Base-by-base conservation (phyloP, 2,888 invertebrate genomes). In the Stictocephala bisonia region DNA sequence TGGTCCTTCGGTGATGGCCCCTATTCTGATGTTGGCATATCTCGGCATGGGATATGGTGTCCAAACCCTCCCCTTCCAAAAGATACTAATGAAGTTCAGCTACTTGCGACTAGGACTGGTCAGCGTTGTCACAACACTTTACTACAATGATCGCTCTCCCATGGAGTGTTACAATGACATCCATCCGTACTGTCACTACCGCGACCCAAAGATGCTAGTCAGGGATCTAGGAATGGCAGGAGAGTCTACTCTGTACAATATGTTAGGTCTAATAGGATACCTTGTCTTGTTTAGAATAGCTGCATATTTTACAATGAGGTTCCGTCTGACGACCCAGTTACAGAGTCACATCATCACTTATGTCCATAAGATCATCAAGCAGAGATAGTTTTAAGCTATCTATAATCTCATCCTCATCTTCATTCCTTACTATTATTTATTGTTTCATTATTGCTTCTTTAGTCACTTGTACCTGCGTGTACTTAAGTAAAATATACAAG, bases 31-130 rank as follows among this genome's bases (percentile, higher is more conserved):
- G 0, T 80, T 90, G 0, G 85, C 87, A 51, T 87, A 88, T 75
- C 89, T 90, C 78, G 90, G 90, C 1, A 87, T 90, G 86, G 90
- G 90, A 9, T 90, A 88, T 78, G 88, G 88, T 0, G 82, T 84
- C 0, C 80, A 79, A 74, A 87, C 90, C 27, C 87, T 88, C 81
- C 82, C 84, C 0, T 78, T 83, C 20, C 89, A 89, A 88, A 84
- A 82, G 75, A 81, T 85, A 0, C 79, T 90, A 0, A 89, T 90
- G 88, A 84, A 86, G 0, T 80, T 85, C 1, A 89, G 88, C 0
- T 93, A 89, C 81, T 85, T 93, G 18, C 87, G 93, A 66, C 92
- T 90, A 80, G 89, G 90, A 0, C 85, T 93, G 70, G 87, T 90
- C 6, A 92, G 91, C 9, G 79, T 81, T 56, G 88, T 84, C 79